Percentiles rank a stretch among this genome's conserved stretches.
phyloP scores from a whole-genome alignment of 2,888 invertebrate species.

The Pachycephus smyrnensis region DNA sequence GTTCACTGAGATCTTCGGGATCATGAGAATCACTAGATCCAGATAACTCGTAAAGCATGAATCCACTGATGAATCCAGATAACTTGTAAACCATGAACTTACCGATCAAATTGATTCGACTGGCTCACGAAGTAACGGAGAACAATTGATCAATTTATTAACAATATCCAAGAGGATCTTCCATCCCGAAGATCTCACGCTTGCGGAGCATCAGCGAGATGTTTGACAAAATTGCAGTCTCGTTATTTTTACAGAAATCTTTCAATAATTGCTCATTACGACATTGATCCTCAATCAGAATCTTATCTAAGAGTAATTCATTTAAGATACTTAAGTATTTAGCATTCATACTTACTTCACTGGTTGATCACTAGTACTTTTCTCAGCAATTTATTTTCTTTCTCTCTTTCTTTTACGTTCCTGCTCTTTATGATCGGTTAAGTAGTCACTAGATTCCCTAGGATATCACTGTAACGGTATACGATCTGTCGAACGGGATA shows the following conservation, averaged over 20 bases:
- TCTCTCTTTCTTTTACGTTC: neutral
- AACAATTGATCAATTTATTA: constrained; percentile 58
- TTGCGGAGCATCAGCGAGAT: neutral
- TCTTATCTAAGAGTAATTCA: neutral
- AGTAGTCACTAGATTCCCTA: neutral
- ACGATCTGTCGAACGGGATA: neutral
- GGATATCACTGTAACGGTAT: neutral
- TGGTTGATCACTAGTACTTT: neutral
- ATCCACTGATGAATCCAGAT: constrained; percentile 24
- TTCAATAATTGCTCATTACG: neutral
- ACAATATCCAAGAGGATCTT: constrained; percentile 23
- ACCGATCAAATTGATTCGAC: constrained; percentile 46
- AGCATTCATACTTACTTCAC: neutral
- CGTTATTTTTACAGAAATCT: neutral
- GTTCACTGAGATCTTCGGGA: constrained; percentile 32
- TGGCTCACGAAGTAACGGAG: constrained; percentile 49
- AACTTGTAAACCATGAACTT: constrained; percentile 25
- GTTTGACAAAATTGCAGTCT: neutral
- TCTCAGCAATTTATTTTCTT: neutral
- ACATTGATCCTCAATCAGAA: neutral
- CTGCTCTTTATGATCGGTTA: neutral
- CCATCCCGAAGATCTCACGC: constrained; percentile 11
- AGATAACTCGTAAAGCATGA: constrained; percentile 19
- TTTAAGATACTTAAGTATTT: neutral
- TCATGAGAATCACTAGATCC: constrained; percentile 32